Conservation (phyloP, 2,888 invertebrate genomes). For the Drosophila subsilvestris region DNA sequence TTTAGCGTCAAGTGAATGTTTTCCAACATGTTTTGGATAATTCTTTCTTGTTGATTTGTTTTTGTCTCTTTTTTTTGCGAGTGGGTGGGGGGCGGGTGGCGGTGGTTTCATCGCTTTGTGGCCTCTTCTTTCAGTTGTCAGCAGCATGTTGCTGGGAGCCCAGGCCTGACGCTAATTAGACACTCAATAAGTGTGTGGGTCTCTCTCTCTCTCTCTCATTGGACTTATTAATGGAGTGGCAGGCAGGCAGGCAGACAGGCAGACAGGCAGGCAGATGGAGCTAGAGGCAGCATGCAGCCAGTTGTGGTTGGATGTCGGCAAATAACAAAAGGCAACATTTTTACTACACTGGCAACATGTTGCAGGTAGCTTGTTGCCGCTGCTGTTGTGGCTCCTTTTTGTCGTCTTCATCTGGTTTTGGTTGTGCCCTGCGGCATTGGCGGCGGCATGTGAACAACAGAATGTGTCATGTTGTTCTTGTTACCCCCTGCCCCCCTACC, state of each 20-base stretch:
- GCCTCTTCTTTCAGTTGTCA: constrained; percentile 55
- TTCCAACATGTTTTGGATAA: neutral
- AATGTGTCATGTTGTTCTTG: constrained; percentile 75
- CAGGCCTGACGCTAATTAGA: constrained; percentile 82
- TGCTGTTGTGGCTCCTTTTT: constrained; percentile 57
- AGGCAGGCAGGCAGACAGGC: constrained; percentile 42
- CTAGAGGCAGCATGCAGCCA: neutral
- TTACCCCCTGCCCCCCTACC: constrained; percentile 32
- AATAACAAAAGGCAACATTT: constrained; percentile 47
- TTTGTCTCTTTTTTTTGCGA: constrained; percentile 37
- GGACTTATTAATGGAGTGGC: constrained; percentile 64
- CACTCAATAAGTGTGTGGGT: constrained; percentile 44
- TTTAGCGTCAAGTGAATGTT: constrained; percentile 71
- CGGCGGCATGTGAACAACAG: constrained; percentile 76
- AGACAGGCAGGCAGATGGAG: constrained; percentile 17
- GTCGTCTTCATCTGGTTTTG: constrained; percentile 70
- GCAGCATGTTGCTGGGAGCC: constrained; percentile 77
- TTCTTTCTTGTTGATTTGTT: constrained; percentile 11
- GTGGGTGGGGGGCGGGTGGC: neutral
- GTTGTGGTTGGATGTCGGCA: constrained; percentile 27
- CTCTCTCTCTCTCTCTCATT: neutral
- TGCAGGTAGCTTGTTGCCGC: constrained; percentile 43
- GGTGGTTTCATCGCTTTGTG: constrained; percentile 3
- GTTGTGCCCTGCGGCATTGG: constrained; percentile 35
- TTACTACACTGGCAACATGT: constrained; percentile 47